Base-by-base conservation (phyloP, 2,797 vertebrate species). In the Urocyon cinereoargenteus region DNA sequence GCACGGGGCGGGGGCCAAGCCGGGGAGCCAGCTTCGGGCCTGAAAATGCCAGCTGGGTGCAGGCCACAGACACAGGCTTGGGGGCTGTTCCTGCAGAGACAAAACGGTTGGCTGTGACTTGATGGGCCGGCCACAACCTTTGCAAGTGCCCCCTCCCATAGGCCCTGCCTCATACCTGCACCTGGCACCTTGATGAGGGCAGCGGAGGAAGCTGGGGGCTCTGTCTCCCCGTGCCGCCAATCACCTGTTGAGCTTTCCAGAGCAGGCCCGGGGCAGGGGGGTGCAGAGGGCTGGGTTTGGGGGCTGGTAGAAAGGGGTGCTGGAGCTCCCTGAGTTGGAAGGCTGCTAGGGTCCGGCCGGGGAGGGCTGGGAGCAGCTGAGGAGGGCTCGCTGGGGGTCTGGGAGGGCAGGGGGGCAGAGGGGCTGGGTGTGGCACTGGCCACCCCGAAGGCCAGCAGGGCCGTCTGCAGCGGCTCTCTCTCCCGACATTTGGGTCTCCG, bases 401-500 rank as follows among this genome's bases (percentile, higher is more conserved):
- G 98, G 62, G 98, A 96, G 0, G 98, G 96, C 79, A 96, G 94
- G 0, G 98, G 89, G 0, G n/a, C 0, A 0, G 97, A 53, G 31
- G 97, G 31, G 13, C 49, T 9, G 15, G 98, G 93, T 0, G 34
- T 68, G 62, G 98, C 94, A n/a, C 97, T 95, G 0, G 96, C 98
- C 95, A 94, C 66, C 31, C 98, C 97, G 28, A 98, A 99, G 0
- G 98, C 98, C 97, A 98, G 96, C 75, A 99, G 98, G 45, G 98
- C 98, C 0, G 98, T 98, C 92, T 98, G 98, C 21, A 99, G 98
- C 0, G 98, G 98, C 97, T 99, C 99, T 94, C 99, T 98, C 98
- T 99, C 99, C 79, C 98, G 98, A 98, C 97, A 99, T 90, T 99
- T 99, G 40, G 99, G 99, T 59, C 99, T 98, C 22, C 99, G 99